A percentile compares a stretch with the other conserved stretches of the same genome.
phyloP scores from a whole-genome alignment of 2,113 vertebrate species.

The Camelus bactrianus region DNA sequence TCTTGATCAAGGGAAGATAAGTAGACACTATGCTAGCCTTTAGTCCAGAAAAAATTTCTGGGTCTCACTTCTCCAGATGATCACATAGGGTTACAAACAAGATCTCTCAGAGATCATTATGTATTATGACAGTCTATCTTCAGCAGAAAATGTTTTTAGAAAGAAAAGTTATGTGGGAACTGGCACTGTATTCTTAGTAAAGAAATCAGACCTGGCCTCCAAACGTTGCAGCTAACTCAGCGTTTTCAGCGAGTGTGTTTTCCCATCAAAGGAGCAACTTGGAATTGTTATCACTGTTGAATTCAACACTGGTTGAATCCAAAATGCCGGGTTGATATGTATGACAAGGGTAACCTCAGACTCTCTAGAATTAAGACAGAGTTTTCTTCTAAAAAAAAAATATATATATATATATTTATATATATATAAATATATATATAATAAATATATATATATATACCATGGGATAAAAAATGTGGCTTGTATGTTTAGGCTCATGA shows the following conservation, averaged over 20 bases:
- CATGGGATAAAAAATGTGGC: background rate
- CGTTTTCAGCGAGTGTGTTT: background rate
- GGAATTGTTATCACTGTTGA: background rate
- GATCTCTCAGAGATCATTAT: background rate
- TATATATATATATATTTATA: background rate
- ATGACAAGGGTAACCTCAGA: background rate
- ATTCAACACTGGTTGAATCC: background rate
- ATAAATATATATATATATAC: background rate
- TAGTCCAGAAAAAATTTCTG: constrained; percentile 68
- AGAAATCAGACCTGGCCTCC: background rate
- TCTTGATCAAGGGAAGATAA: constrained; percentile 65
- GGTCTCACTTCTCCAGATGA: constrained; percentile 61
- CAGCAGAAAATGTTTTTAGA: constrained; percentile 52
- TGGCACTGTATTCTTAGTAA: constrained; percentile 8
- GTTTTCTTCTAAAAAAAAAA: constrained; percentile 32
- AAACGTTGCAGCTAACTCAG: background rate
- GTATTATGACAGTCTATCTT: background rate
- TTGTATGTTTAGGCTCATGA: background rate
- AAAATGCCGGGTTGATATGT: background rate
- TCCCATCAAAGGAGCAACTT: background rate
- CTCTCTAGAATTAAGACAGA: background rate
- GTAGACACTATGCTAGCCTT: constrained; percentile 71
- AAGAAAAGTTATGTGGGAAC: constrained; percentile 20
- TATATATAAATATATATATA: no score
- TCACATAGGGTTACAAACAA: background rate